Evolutionary conservation across 2,888 invertebrate species (phyloP).

Genomic region (Chalcosyrphus nemorum): DNA sequence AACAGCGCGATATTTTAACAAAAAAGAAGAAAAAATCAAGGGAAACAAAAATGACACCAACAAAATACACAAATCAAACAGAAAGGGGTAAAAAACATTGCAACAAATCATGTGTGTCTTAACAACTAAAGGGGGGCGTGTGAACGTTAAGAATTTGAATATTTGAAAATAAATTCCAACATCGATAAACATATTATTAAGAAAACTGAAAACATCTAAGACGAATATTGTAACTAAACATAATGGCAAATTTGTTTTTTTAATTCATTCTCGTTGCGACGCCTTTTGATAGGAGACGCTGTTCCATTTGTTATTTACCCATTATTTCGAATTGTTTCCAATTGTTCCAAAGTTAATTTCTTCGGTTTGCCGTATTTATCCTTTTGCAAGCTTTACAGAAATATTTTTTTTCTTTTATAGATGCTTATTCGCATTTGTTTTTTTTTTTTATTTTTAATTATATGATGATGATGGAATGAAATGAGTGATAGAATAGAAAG

Average conservation of each 20-base stretch:
- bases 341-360: slow-evolving; percentile 89
- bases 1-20: slow-evolving; percentile 49
- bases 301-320: slow-evolving; percentile 85
- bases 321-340: slow-evolving; percentile 89
- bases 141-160: slow-evolving; percentile 12
- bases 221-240: slow-evolving; percentile 64
- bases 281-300: slow-evolving; percentile 40
- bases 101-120: slow-evolving; percentile 36
- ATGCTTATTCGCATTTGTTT: slow-evolving; percentile 53
- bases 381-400: slow-evolving; percentile 92
- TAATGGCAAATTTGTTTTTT: slow-evolving; percentile 9
- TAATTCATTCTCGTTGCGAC: slow-evolving; percentile 41
- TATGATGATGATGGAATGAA: slow-evolving; percentile 37
- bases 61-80: slow-evolving; percentile 39
- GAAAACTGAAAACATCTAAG: slow-evolving; percentile 41
- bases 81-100: slow-evolving; percentile 34
- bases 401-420: slow-evolving; percentile 77
- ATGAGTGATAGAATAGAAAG: slow-evolving; percentile 43
- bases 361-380: slow-evolving; percentile 92
- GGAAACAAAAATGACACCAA: slow-evolving; percentile 33
- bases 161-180: slow-evolving; percentile 20
- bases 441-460: slow-evolving; percentile 53
- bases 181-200: slow-evolving; percentile 3
- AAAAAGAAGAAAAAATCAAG: slow-evolving; percentile 31
- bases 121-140: slow-evolving; percentile 26